phyloP scores from a whole-genome alignment of 2,113 vertebrate species.

The Hyperopisus bebe region DNA sequence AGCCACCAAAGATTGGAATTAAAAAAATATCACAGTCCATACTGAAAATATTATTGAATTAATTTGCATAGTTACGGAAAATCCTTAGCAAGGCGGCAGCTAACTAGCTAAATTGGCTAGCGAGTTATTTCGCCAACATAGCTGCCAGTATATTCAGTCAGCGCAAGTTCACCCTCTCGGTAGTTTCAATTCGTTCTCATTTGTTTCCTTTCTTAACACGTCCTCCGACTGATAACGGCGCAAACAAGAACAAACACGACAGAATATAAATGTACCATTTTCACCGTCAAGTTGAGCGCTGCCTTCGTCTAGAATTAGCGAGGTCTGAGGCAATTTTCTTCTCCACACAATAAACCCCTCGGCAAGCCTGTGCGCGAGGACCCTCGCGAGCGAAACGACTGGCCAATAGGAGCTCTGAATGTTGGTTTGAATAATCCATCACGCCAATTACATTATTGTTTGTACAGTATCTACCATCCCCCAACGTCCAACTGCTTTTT shows the following conservation, averaged over 20 bases:
- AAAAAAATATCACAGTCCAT: not conserved
- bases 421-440: slow-evolving; percentile 29
- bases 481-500: slow-evolving; percentile 18
- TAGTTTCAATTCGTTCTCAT: not conserved
- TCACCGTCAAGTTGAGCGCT: slow-evolving; percentile 30
- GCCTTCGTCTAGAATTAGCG: not conserved
- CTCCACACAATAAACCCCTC: slow-evolving; percentile 33
- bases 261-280: slow-evolving; percentile 25
- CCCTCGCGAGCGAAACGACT: not conserved
- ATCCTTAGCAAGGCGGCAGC: slow-evolving; percentile 1
- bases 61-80: not conserved
- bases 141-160: not conserved
- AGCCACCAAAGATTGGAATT: not conserved
- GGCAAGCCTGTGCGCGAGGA: slow-evolving; percentile 22
- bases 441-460: slow-evolving; percentile 29
- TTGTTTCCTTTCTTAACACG: not conserved
- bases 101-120: not conserved
- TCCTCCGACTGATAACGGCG: not conserved
- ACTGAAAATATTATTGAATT: no score
- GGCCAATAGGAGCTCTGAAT: slow-evolving; percentile 29
- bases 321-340: slow-evolving; percentile 20
- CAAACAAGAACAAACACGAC: not conserved
- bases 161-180: not conserved
- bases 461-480: slow-evolving; percentile 18
- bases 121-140: not conserved